These are phyloP conservation scores for Eurosta solidaginis DNA, from an alignment of 1,140 invertebrate genomes.

Conservation along the genomic window DNA sequence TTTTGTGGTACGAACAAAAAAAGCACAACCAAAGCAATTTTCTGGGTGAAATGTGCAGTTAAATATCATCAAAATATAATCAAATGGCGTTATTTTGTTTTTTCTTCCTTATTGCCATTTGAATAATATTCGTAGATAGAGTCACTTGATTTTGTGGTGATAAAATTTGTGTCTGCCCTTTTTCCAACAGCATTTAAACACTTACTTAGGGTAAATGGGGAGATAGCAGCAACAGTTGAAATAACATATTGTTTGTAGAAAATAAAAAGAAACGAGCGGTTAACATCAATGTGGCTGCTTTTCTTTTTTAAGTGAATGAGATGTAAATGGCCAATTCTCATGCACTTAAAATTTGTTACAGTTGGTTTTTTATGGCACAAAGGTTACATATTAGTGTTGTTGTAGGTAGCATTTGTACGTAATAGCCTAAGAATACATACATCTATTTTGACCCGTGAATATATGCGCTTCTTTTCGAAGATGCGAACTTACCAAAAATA, in stretches of 20 bases:
- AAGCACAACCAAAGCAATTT: background rate
- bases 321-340: background rate
- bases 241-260: background rate
- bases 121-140: conserved; percentile 38
- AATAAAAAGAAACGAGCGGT: conserved; percentile 8
- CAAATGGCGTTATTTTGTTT: conserved; percentile 49
- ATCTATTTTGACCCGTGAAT: no score
- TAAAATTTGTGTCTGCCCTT: background rate
- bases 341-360: background rate
- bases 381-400: background rate
- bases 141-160: background rate
- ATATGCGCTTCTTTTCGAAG: no score
- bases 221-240: background rate
- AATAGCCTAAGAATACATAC: background rate
- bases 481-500: no score
- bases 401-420: background rate
- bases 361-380: background rate
- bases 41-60: conserved; percentile 44
- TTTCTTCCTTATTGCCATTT: conserved; percentile 36
- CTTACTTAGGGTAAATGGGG: background rate
- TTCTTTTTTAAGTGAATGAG: background rate
- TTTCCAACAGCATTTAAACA: background rate
- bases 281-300: background rate
- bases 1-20: background rate
- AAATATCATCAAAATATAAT: conserved; percentile 58